Conservation (phyloP, 23 tunicate genomes). For the Diplosoma virens region DNA sequence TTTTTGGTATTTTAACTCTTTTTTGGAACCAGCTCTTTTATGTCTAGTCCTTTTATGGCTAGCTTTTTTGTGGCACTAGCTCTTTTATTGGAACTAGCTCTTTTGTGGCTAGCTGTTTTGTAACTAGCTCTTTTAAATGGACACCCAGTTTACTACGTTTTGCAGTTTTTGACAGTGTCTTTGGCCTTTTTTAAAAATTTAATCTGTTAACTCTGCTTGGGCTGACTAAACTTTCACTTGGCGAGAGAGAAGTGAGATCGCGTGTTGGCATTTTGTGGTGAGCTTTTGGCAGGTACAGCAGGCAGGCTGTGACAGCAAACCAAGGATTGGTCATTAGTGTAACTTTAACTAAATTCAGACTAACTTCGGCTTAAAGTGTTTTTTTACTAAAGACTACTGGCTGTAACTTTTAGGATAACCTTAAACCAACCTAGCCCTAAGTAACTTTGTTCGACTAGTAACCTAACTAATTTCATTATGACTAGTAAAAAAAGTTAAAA, state of each 20-base stretch:
- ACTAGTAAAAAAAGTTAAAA: background rate
- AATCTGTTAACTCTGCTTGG: too few species aligned
- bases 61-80: too few species aligned
- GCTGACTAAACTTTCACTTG: background rate
- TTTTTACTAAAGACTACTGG: background rate
- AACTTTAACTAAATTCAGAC: background rate
- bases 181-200: too few species aligned
- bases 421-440: background rate
- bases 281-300: conserved; percentile 11
- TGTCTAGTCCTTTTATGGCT: too few species aligned
- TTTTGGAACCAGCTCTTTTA: too few species aligned
- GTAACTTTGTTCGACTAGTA: conserved; percentile 8
- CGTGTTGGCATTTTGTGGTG: background rate
- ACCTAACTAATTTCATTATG: conserved; percentile 8
- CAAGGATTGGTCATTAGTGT: conserved; percentile 3
- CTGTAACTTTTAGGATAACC: too few species aligned
- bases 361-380: background rate
- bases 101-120: too few species aligned
- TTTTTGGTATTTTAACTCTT: too few species aligned
- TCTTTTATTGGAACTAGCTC: too few species aligned
- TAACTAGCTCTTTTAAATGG: too few species aligned
- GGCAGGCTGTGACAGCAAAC: background rate
- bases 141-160: too few species aligned
- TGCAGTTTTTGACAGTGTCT: too few species aligned
- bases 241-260: background rate